A percentile compares a stretch with the other conserved stretches of the same genome.
These are phyloP conservation scores for Charadrius vociferus DNA, from an alignment of 2,113 vertebrate genomes.

Conservation along the genomic window DNA sequence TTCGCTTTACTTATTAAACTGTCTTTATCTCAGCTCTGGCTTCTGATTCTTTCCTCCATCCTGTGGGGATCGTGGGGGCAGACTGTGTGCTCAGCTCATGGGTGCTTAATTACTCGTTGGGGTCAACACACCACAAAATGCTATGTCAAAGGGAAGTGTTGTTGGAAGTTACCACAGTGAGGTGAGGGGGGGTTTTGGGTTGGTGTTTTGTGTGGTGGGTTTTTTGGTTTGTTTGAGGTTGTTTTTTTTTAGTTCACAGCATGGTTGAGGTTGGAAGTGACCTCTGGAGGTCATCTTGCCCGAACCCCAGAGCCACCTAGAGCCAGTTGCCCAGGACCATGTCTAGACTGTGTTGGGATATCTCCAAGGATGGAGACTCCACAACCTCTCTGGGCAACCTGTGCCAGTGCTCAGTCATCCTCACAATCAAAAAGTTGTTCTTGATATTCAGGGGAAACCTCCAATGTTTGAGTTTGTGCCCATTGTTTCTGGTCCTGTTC, in stretches of 20 bases:
- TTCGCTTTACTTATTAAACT: not conserved
- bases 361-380: not conserved
- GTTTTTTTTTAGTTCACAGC: not conserved
- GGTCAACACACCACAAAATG: not conserved
- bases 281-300: not conserved
- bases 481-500: not conserved
- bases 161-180: not conserved
- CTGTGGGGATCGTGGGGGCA: not conserved
- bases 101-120: not conserved
- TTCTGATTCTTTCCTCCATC: not conserved
- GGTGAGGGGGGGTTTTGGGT: no score
- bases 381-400: not conserved
- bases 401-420: not conserved
- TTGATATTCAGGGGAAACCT: accelerated
- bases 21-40: not conserved
- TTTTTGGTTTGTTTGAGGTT: not conserved
- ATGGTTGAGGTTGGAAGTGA: not conserved
- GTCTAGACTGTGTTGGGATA: not conserved
- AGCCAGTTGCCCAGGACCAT: accelerated
- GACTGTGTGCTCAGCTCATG: not conserved
- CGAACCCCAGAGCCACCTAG: not conserved
- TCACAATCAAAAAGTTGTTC: not conserved
- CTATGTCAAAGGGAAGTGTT: not conserved
- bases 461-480: not conserved
- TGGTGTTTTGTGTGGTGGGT: not conserved